Evolutionary conservation across 2,888 invertebrate species (phyloP), one percentile per base, ranked within the genome.

Genomic region (Diloba caeruleocephala): DNA sequence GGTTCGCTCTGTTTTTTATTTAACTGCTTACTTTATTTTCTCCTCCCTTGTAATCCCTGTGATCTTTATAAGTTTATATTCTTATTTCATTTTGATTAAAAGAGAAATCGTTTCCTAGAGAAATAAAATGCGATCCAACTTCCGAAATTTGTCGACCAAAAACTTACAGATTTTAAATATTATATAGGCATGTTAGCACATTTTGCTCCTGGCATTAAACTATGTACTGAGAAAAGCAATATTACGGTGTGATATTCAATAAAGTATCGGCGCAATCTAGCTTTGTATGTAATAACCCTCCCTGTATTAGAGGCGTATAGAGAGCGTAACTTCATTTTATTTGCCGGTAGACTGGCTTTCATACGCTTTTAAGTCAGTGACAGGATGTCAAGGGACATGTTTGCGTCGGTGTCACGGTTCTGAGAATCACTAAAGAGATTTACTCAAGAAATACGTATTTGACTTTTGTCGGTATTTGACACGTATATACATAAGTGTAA

Each of bases 371-470:
- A 64, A 44, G 53, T 46, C 34, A 29, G 23, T 48, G 31, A 36
- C 50, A 58, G 50, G 51, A 49, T 64, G 45, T 41, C 52, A 31
- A 48, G 33, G 57, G 50, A 55, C 52, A 46, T 64, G 34, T 57
- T 52, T 46, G 49, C 29, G 21, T 34, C 15, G 9, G 5, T 44
- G 36, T 37, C 38, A 48, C 39, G 26, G 25, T 51, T 56, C 48
- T 28, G n/a, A 39, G 60, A 46, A 58, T 38, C 44, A 41, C 28
- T 38, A 33, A 38, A 54, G 38, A 37, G 15, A 54, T 51, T 59
- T 37, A 39, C 56, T 46, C 13, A 43, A 55, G 34, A 34, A 39
- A 41, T 17, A 39, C 10, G 5, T 63, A 34, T 10, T 15, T 54
- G 39, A 46, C 43, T 63, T 68, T 34, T 41, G 50, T 50, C 25